Evolutionary conservation across 37 sponge, comb jelly and placozoan species (phyloP), one percentile per base, ranked within the genome.

Genomic region (Beroe ovata): DNA sequence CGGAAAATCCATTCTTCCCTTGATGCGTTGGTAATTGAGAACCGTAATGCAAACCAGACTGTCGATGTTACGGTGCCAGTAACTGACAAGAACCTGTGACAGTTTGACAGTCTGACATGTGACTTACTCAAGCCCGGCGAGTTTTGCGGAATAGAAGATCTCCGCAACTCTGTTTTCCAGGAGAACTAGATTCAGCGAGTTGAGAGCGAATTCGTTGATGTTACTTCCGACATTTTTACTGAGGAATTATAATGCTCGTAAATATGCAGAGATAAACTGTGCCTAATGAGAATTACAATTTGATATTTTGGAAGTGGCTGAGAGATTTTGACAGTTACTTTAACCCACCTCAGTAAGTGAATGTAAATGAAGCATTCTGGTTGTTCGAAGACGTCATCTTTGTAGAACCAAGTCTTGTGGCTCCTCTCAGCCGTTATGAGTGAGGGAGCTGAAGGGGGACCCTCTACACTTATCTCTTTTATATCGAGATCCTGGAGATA

Each of bases 331-430:
- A n/a, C n/a, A n/a, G n/a, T n/a, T n/a, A n/a, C n/a, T n/a, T n/a
- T n/a, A 77, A 37, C 47, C 21, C 1, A 77, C 84, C 84, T 42
- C 26, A 42, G 41, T 19, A 77, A 8, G 21, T 77, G 84, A 39
- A 39, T 20, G 84, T 77, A 41, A 1, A 77, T 41, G 0, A 77
- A 4, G 41, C 84, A 77, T 35, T 77, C 84, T 23, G 84, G 84
- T 2, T 77, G n/a, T 54, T 77, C 84, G 38, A 77, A 77, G 1
- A 77, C 84, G 0, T 77, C 84, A 20, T 77, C 84, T 1, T 26
- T 23, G 41, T 77, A 29, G 84, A 42, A 77, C 84, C 84, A 77
- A 23, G 33, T n/a, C 41, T 77, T 77, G 22, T 77, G 84, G 19
- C 28, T 42, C 3, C 22, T n/a, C 22, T 77, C 84, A 18, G 26